These are phyloP conservation scores for Drosophila prostipennis DNA, from an alignment of 2,888 invertebrate species.

Conservation along the genomic window DNA sequence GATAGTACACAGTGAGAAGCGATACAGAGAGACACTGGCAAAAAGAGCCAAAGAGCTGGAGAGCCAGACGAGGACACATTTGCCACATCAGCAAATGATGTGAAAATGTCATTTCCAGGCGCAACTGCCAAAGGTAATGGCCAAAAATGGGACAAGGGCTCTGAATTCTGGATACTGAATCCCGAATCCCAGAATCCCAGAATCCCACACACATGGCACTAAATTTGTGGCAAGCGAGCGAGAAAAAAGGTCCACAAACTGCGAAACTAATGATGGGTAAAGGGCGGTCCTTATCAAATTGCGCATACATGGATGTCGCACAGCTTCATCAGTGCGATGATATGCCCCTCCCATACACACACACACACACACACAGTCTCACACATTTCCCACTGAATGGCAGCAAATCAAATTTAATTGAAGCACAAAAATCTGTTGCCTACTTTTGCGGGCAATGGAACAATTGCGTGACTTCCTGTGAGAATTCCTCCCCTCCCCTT, in stretches of 20 bases:
- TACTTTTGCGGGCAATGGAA: constrained; percentile 41
- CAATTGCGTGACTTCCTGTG: constrained; percentile 30
- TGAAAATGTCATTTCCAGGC: constrained; percentile 77
- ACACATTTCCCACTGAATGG: constrained; percentile 13
- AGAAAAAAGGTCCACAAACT: constrained; percentile 70
- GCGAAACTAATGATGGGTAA: constrained; percentile 73
- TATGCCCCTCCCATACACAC: background rate
- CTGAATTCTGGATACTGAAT: background rate
- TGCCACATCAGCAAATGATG: constrained; percentile 80
- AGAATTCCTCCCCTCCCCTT: background rate
- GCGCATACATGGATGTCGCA: constrained; percentile 22
- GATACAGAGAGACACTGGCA: constrained; percentile 9
- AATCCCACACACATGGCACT: constrained; percentile 48
- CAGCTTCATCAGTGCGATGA: constrained; percentile 20
- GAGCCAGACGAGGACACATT: constrained; percentile 56
- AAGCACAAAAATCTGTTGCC: constrained; percentile 55
- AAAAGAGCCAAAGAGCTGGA: background rate
- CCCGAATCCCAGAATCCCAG: background rate
- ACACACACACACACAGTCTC: too few relatives aligned
- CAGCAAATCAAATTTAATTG: constrained; percentile 76
- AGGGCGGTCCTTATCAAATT: constrained; percentile 30
- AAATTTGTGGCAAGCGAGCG: constrained; percentile 66
- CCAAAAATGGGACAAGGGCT: constrained; percentile 20
- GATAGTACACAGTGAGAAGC: constrained; percentile 20
- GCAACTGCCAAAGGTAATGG: constrained; percentile 62